Base-by-base conservation (phyloP, 2,888 invertebrate genomes). In the Trachelus tabidus region DNA sequence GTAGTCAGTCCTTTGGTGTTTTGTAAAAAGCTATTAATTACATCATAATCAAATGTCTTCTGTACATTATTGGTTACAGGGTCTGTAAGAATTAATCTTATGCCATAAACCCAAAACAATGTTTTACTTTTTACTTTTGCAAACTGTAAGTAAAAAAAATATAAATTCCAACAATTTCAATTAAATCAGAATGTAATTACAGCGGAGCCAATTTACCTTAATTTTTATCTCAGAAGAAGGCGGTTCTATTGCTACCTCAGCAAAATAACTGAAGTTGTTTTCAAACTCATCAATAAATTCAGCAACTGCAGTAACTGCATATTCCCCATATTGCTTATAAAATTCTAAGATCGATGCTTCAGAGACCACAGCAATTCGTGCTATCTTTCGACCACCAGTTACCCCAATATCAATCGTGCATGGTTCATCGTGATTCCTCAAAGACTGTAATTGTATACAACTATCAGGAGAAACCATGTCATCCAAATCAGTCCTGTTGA, bases 301-400 rank as follows among this genome's bases (percentile, higher is more conserved):
- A 6, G 92, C 90, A 78, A 88, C 88, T 68, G 84, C 81, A 30
- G 92, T 93, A 12, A 85, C 87, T 3, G 91, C 85, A 81, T 92
- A 93, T 85, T 92, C 92, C 68, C 91, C 92, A 77, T 83, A 89
- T 80, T 91, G 89, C 77, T 92, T 92, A 81, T 91, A 92, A 79
- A 92, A 86, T 85, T 93, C 92, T 77, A 93, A 82, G n/a, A 92
- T 88, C 15, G 90, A 89, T 12, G 92, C 92, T 86, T 92, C 92
- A 4, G 92, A 92, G 68, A 92, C 91, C 71, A 92, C 79, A 34
- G 89, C 89, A 15, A 92, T 87, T 33, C 88, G 87, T 12, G 87
- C 85, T 75, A 92, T 91, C 81, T 82, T 89, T 74, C 90, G 87
- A 75, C 82, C 82, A 76, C 89, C 88, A 35, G 79, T 86, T 40